Evolutionary conservation across 1,140 invertebrate genomes (phyloP).

Genomic region (Melanaphis sacchari): DNA sequence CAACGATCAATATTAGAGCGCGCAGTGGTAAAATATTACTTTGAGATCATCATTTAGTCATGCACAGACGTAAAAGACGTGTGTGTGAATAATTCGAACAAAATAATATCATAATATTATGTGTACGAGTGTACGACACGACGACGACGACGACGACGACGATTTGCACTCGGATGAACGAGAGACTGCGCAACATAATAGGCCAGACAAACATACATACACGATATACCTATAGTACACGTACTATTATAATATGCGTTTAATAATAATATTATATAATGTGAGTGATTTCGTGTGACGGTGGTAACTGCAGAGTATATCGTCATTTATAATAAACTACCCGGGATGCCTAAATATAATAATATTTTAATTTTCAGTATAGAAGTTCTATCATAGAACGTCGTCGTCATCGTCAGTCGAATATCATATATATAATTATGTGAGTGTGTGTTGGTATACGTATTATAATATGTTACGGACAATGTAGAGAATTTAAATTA

Average conservation of each 20-base stretch:
- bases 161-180: background rate
- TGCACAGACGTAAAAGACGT: background rate
- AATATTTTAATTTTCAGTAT: background rate
- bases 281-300: background rate
- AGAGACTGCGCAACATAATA: background rate
- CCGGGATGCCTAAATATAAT: background rate
- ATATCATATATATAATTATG: background rate
- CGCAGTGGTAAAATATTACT: background rate
- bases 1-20: background rate
- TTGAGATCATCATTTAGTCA: slow-evolving; percentile 14
- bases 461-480: background rate
- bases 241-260: background rate
- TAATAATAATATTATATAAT: slow-evolving; percentile 9
- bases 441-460: no score
- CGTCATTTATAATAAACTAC: background rate
- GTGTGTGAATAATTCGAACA: background rate
- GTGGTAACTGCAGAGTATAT: background rate
- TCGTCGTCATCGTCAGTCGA: background rate
- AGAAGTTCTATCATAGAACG: background rate
- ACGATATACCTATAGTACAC: no score
- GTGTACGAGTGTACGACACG: background rate
- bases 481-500: background rate
- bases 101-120: slow-evolving; percentile 9
- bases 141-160: background rate
- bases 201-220: background rate